Conservation (phyloP, 1,140 invertebrate genomes). For the Hyles euphorbiae region DNA sequence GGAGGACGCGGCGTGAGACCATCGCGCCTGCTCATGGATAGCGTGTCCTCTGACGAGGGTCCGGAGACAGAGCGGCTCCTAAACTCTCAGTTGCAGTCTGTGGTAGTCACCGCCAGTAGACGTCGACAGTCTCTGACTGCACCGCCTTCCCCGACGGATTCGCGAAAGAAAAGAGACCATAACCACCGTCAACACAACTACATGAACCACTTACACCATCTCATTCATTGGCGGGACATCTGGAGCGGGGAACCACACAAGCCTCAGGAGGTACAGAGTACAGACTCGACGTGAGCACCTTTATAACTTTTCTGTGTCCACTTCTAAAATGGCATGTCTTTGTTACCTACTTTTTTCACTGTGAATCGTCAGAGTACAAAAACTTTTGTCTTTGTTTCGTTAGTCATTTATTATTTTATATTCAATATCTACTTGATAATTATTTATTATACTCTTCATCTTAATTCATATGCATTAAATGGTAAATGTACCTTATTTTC, state of each 20-base stretch:
- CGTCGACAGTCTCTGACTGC: constrained; percentile 67
- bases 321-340: not conserved
- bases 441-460: not conserved
- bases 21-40: constrained; percentile 50
- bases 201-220: constrained; percentile 66
- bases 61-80: constrained; percentile 65
- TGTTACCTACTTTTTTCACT: not conserved
- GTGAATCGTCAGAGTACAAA: constrained; percentile 10
- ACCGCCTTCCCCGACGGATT: constrained; percentile 68
- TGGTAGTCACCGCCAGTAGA: constrained; percentile 30
- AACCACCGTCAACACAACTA: constrained; percentile 58
- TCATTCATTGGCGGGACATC: constrained; percentile 69
- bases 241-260: constrained; percentile 64
- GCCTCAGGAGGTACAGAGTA: constrained; percentile 71
- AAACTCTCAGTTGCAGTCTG: constrained; percentile 40
- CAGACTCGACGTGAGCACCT: constrained; percentile 8
- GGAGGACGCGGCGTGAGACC: constrained; percentile 36
- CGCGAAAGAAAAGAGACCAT: constrained; percentile 54
- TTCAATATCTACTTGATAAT: not conserved
- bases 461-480: no score
- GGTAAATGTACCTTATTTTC: no score
- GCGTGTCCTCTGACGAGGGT: constrained; percentile 60
- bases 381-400: constrained; percentile 13
- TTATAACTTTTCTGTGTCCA: not conserved
- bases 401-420: not conserved